Evolutionary conservation across 2,113 vertebrate species (phyloP), one percentile per base, ranked within the genome.

Genomic region (Apteryx owenii): DNA sequence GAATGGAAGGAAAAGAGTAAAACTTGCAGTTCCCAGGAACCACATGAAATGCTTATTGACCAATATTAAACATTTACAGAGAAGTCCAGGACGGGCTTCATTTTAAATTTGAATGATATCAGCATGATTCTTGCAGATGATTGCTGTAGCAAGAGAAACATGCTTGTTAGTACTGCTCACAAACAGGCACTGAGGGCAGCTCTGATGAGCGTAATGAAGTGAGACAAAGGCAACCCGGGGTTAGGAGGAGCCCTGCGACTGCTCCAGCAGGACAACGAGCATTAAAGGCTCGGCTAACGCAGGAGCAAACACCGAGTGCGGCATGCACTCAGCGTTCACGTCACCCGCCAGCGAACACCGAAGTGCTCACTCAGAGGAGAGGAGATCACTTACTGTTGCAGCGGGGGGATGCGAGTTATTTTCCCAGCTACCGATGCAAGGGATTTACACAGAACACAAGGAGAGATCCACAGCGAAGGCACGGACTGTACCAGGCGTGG

Each of bases 71-170:
- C 69, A 46, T 86, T 71, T 36, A 70, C 66, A 31, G 73, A 31
- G 65, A 79, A 73, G 50, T 46, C 84, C 72, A 17, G 38, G 60
- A 38, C 12, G 51, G 66, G 56, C 68, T 86, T 75, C 44, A 3
- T 54, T 53, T 58, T 19, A 42, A 82, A 87, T 89, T 4, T 4
- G 58, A 50, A 76, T 36, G 75, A 4, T 10, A 28, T 7, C 20
- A 58, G 54, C 79, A 85, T 86, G 85, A 36, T 71, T 75, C 75
- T 82, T 88, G 80, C 33, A 10, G 70, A 78, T 95, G 91, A 22
- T 8, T 48, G 88, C 81, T 77, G 88, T 23, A 72, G 85, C 92
- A 95, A 93, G 91, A 89, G 92, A 42, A 94, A 96, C 93, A 95
- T 90, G 97, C 93, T 93, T 7, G 87, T 95, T 93, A 86, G 85